Conservation (phyloP, 2,797 vertebrate genomes). For the Clamator glandarius region DNA sequence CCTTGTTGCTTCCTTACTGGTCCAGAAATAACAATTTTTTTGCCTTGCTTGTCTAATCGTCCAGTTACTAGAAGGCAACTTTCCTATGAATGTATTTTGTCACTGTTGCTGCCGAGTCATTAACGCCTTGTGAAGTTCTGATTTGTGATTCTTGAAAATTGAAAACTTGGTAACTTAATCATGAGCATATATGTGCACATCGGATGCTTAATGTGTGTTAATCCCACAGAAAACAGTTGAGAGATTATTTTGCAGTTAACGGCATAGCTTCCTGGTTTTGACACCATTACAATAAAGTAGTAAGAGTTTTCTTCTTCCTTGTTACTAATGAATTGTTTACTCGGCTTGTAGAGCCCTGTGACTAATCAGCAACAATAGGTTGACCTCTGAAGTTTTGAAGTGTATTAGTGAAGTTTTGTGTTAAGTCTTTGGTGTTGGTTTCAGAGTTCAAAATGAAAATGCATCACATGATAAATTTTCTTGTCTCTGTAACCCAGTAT, state of each 20-base stretch:
- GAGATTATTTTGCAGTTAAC: not conserved
- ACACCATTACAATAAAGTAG: not conserved
- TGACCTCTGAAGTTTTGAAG: not conserved
- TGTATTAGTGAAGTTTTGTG: not conserved
- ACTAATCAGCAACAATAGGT: not conserved
- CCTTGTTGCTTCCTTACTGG: not conserved
- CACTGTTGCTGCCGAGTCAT: not conserved
- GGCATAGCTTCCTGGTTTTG: not conserved
- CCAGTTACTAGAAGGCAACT: not conserved
- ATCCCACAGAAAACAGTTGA: not conserved
- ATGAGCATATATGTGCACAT: not conserved
- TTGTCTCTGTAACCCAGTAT: not conserved
- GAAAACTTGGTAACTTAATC: not conserved
- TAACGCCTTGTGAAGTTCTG: not conserved
- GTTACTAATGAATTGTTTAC: not conserved
- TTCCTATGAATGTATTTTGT: not conserved
- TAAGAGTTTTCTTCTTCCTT: not conserved
- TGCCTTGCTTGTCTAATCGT: not conserved
- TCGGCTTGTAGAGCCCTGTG: not conserved
- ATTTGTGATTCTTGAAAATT: not conserved
- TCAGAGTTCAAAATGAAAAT: not conserved
- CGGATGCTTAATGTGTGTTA: not conserved
- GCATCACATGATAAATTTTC: not conserved
- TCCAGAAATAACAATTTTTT: not conserved
- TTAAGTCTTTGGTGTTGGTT: not conserved